Base-by-base conservation (phyloP, 1,140 invertebrate genomes). In the Drosophila tani region DNA sequence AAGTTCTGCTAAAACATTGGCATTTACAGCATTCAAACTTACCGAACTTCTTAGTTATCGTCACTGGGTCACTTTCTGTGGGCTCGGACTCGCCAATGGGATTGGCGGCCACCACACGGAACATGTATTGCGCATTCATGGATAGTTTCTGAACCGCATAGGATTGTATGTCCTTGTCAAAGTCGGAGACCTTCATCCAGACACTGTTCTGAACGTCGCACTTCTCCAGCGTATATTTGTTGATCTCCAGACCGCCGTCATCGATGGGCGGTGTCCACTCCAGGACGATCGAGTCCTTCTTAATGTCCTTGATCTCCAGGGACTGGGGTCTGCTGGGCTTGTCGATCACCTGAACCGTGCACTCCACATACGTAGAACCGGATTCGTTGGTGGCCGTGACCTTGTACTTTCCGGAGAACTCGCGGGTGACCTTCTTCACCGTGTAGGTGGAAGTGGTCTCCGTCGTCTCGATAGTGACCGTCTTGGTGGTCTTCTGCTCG, bases 21-120 rank as follows among this genome's bases (percentile, higher is more conserved):
- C 35, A 29, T 24, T 41, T 14, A 43, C 7, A 17, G 24, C 35
- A 60, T 21, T 4, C 3, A 1, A 21, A 91, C 93, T 83, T 93
- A 96, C 95, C 95, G 60, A 94, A 95, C 82, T 94, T 94, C 69
- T 93, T 93, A 81, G 95, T 96, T 45, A 96, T 94, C 35, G 94
- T 94, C 17, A 97, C 95, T 3, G 95, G 87, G 46, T 96, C 95
- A 82, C 96, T 96, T 92, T 96, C 95, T 19, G 96, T 92, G 6
- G 96, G 95, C 80, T 97, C 96, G 11, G 97, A 97, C 17, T 94
- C 92, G 7, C 97, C 97, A 59, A 97, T 95, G 8, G 96, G 95
- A 93, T 98, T 98, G 73, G 95, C 95, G 29, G 97, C 97, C 74
- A 96, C 95, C 19, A 98, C 95, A 73, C 97, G 94, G 94, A 98